Conservation (phyloP, 2,888 invertebrate genomes). For the Orthonychiurus folsomi region DNA sequence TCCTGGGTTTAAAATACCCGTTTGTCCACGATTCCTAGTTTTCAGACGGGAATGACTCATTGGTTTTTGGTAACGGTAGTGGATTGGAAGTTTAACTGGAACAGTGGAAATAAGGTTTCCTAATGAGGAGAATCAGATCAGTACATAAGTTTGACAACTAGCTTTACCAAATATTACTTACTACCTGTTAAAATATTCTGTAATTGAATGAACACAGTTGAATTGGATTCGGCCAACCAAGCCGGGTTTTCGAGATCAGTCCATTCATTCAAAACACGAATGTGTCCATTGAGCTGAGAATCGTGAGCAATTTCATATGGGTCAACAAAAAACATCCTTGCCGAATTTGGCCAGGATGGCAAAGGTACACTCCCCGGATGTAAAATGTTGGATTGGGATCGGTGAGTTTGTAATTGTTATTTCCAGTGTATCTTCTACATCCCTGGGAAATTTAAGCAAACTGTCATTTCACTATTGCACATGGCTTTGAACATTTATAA, state of each 20-base stretch:
- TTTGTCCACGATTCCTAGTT: conserved; percentile 18
- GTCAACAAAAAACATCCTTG: conserved; percentile 32
- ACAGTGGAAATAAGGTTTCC: conserved; percentile 37
- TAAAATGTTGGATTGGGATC: conserved; percentile 31
- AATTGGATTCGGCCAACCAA: conserved; percentile 35
- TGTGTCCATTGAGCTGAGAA: conserved; percentile 24
- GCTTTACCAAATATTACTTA: no score
- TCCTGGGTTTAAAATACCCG: conserved; percentile 24
- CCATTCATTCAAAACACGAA: conserved; percentile 37
- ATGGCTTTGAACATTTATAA: no score
- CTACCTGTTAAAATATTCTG: conserved; percentile 32
- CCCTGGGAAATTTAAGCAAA: conserved; percentile 44
- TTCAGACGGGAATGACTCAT: conserved; percentile 42
- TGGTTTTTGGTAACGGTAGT: conserved; percentile 48
- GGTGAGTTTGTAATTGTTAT: conserved; percentile 41
- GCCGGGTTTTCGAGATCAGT: conserved; percentile 37
- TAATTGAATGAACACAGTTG: conserved; percentile 34
- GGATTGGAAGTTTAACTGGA: conserved; percentile 44
- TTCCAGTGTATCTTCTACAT: conserved; percentile 48
- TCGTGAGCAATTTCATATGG: conserved; percentile 35
- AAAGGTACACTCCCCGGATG: conserved; percentile 31
- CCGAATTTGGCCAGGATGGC: conserved; percentile 30
- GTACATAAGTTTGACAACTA: no score
- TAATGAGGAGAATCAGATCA: conserved; percentile 5
- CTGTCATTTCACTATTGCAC: no score